Conservation (phyloP, 2,113 vertebrate species). For the Leptobrachium ailaonicum region DNA sequence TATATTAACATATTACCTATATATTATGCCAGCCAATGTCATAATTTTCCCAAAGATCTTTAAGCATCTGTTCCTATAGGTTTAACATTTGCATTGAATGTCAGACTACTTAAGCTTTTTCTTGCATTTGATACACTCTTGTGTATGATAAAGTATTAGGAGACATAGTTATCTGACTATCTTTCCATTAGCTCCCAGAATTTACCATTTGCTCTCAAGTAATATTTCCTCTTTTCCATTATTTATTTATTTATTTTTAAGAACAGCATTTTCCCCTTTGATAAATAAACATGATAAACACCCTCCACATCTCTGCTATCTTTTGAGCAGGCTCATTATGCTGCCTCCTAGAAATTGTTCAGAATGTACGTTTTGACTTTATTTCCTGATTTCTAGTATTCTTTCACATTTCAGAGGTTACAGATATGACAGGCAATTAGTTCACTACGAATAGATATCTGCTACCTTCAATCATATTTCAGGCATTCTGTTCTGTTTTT, state of each 20-base stretch:
- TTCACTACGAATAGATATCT: conserved; percentile 7
- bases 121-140: no score
- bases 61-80: no score
- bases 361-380: not conserved
- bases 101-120: no score
- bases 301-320: not conserved
- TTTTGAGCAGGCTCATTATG: not conserved
- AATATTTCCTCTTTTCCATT: not conserved
- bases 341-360: not conserved
- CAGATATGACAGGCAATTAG: conserved; percentile 19
- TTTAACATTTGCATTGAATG: no score
- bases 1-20: no score
- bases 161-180: no score
- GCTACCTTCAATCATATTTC: conserved; percentile 15
- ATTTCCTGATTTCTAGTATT: not conserved
- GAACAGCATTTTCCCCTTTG: not conserved
- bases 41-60: no score
- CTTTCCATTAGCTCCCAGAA: no score
- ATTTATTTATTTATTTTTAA: not conserved
- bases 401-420: conserved; percentile 4
- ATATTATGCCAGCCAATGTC: no score
- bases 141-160: no score
- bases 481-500: not conserved
- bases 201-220: no score
- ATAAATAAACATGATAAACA: not conserved